Conservation (phyloP, 2,797 vertebrate species). For the Argya squamiceps region DNA sequence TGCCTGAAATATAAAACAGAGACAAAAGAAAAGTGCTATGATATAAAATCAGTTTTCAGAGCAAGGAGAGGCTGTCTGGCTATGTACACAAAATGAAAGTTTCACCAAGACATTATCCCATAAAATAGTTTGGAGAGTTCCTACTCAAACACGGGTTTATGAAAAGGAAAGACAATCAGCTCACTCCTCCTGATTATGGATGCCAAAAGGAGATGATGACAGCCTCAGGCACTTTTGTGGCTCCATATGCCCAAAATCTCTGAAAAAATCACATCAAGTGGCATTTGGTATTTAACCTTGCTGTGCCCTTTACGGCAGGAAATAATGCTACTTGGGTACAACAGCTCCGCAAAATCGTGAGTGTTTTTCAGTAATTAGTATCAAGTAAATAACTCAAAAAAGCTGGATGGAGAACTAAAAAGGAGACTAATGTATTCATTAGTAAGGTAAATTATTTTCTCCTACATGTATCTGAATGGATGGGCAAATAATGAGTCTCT, state of each 20-base stretch:
- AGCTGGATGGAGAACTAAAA: not conserved
- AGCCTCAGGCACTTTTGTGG: not conserved
- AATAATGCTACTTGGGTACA: not conserved
- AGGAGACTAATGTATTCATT: not conserved
- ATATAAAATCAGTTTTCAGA: constrained; percentile 6
- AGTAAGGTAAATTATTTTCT: not conserved
- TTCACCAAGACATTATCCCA: not conserved
- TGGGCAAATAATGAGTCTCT: not conserved
- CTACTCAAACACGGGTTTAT: not conserved
- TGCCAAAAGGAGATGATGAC: constrained; percentile 5
- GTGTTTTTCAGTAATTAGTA: not conserved
- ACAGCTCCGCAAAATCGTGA: not conserved
- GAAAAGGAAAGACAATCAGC: constrained; percentile 25
- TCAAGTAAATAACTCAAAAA: not conserved
- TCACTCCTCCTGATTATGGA: not conserved
- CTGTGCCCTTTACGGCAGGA: not conserved
- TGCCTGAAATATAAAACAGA: not conserved
- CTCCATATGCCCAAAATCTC: constrained; percentile 7
- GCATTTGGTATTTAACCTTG: constrained; percentile 3
- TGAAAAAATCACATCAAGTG: not conserved
- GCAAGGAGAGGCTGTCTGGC: not conserved
- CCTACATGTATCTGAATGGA: not conserved
- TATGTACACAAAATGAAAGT: not conserved
- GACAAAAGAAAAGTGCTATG: not conserved
- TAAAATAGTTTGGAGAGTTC: not conserved